Conservation (phyloP, 23 tunicate species). For the Ciona savignyi region DNA sequence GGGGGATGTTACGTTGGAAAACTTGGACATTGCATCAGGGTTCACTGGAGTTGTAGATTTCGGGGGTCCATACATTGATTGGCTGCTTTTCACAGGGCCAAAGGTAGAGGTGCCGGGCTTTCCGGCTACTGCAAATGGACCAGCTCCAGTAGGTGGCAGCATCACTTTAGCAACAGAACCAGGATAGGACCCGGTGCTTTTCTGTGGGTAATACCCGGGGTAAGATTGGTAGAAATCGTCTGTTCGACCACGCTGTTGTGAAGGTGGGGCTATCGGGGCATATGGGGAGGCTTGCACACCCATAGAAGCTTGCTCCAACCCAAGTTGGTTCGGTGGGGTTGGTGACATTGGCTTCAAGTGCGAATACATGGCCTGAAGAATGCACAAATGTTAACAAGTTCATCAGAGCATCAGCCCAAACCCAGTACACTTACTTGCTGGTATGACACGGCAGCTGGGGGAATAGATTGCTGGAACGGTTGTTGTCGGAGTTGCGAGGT, state of each 20-base stretch:
- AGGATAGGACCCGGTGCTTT: not conserved
- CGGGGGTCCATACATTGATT: constrained; percentile 49
- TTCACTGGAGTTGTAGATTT: constrained; percentile 34
- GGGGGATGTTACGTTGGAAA: constrained; percentile 1
- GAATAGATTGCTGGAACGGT: constrained; percentile 45
- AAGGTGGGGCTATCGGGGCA: constrained; percentile 56
- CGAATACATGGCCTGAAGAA: not conserved
- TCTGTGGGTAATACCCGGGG: not conserved
- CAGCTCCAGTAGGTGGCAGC: constrained; percentile 17
- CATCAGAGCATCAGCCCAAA: not conserved
- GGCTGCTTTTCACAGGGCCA: constrained; percentile 19
- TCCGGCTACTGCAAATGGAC: constrained; percentile 36
- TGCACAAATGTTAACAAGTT: not conserved
- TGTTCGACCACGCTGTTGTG: constrained; percentile 34
- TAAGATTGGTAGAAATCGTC: constrained; percentile 24
- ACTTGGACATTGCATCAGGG: constrained; percentile 8
- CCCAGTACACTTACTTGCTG: constrained; percentile 17
- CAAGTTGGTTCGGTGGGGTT: constrained; percentile 20
- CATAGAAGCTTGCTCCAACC: constrained; percentile 17
- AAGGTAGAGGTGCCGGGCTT: constrained; percentile 25
- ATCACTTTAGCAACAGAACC: not conserved
- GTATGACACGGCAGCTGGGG: constrained; percentile 17
- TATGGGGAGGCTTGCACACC: constrained; percentile 14
- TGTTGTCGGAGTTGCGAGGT: constrained; percentile 49
- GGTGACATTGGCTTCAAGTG: constrained; percentile 32